Percentiles rank a stretch among this genome's conserved stretches.
These are phyloP conservation scores for Sapayoa aenigma DNA, from an alignment of 2,113 vertebrate species.

Conservation along the genomic window DNA sequence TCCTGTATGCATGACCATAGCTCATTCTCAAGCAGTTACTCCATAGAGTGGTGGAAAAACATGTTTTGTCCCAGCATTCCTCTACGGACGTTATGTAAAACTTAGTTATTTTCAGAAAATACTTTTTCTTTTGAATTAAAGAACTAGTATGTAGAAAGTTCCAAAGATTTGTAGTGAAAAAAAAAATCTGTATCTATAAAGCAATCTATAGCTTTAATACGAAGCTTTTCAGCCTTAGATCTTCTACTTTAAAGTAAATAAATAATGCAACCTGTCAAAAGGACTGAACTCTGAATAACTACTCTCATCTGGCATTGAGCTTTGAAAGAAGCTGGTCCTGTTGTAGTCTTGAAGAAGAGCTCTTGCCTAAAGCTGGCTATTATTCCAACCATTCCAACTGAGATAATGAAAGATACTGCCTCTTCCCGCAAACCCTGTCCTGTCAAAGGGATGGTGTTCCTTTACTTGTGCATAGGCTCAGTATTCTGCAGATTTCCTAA, in stretches of 20 bases:
- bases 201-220: not conserved
- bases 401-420: not conserved
- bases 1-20: not conserved
- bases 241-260: not conserved
- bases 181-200: not conserved
- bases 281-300: not conserved
- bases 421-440: not conserved
- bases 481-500: not conserved
- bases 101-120: not conserved
- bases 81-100: not conserved
- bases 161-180: not conserved
- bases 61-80: not conserved
- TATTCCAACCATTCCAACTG: not conserved
- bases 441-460: not conserved
- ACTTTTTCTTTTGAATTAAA: not conserved
- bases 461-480: accelerated
- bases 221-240: not conserved
- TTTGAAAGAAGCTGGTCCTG: not conserved
- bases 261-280: not conserved
- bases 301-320: not conserved
- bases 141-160: not conserved
- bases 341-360: not conserved
- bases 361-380: not conserved
- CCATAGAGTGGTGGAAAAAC: not conserved
- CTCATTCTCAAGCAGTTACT: not conserved